Conservation (phyloP, 30 jellyfish, hydroid and myxozoan genomes). For the Chrysaora quinquecirrha region DNA sequence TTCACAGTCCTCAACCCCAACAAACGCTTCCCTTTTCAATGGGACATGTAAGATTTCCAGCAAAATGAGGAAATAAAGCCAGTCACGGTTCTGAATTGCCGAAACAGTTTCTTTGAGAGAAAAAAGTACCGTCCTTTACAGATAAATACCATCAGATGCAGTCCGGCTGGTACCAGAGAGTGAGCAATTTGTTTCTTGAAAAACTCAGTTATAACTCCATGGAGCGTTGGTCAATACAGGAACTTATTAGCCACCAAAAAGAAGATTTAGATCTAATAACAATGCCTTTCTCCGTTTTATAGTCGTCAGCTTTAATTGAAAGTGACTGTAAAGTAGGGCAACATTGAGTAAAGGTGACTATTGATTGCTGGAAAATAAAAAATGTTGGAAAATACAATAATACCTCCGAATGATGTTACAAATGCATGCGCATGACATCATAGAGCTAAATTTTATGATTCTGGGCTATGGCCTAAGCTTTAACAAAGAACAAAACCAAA, state of each 20-base stretch:
- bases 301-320: constrained; percentile 27
- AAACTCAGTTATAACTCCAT: constrained; percentile 20
- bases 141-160: background rate
- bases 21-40: constrained; percentile 17
- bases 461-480: too few relatives aligned
- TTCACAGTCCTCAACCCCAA: constrained; percentile 14
- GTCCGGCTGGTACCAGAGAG: background rate
- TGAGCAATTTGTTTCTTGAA: constrained; percentile 8
- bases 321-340: background rate
- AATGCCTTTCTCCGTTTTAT: constrained; percentile 3
- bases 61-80: constrained; percentile 12
- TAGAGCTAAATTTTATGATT: too few relatives aligned
- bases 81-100: background rate
- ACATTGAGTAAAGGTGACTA: too few relatives aligned
- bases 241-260: background rate
- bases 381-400: constrained; percentile 4
- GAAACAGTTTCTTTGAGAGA: background rate
- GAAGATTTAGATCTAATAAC: constrained; percentile 1
- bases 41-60: background rate
- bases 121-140: background rate
- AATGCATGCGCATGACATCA: constrained; percentile 52
- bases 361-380: constrained; percentile 1
- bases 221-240: constrained; percentile 25
- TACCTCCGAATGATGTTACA: constrained; percentile 47
- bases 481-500: too few relatives aligned